These are phyloP conservation scores for Heliconius melpomene DNA, from an alignment of 1,140 invertebrate genomes.

Conservation along the genomic window DNA sequence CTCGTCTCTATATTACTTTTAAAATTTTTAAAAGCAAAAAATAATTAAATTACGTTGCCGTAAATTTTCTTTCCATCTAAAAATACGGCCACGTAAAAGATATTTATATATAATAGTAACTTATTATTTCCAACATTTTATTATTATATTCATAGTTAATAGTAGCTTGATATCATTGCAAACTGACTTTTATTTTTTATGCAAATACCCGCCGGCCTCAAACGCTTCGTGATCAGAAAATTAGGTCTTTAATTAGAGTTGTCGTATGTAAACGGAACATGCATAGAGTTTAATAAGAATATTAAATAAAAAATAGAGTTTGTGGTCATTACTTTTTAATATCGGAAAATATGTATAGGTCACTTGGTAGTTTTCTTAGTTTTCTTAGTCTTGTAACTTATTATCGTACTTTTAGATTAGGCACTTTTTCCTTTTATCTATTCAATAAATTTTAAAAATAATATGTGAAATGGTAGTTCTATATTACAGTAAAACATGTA, in stretches of 20 bases:
- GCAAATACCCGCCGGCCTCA: conserved; percentile 55
- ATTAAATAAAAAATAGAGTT: not conserved
- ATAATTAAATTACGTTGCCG: no score
- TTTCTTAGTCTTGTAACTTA: no score
- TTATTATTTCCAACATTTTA: not conserved
- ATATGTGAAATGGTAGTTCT: no score
- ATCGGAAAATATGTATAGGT: not conserved
- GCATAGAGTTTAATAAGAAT: not conserved
- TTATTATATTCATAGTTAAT: not conserved
- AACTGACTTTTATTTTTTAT: conserved; percentile 33
- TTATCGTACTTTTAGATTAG: no score
- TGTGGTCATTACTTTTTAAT: not conserved
- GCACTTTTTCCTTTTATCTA: no score
- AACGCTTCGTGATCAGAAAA: conserved; percentile 57
- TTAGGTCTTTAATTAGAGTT: conserved; percentile 61
- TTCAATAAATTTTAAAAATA: no score
- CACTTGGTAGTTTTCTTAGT: no score
- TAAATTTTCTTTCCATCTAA: not conserved
- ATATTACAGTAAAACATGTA: no score
- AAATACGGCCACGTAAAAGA: not conserved
- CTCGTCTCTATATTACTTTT: no score
- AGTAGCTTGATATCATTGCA: conserved; percentile 18
- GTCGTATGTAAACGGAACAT: conserved; percentile 9
- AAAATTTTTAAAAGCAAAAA: no score
- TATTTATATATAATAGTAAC: not conserved